Percentiles rank a stretch among this genome's conserved stretches.
Conservation (phyloP, 2,888 invertebrate genomes). For the Rotaria macrura region DNA sequence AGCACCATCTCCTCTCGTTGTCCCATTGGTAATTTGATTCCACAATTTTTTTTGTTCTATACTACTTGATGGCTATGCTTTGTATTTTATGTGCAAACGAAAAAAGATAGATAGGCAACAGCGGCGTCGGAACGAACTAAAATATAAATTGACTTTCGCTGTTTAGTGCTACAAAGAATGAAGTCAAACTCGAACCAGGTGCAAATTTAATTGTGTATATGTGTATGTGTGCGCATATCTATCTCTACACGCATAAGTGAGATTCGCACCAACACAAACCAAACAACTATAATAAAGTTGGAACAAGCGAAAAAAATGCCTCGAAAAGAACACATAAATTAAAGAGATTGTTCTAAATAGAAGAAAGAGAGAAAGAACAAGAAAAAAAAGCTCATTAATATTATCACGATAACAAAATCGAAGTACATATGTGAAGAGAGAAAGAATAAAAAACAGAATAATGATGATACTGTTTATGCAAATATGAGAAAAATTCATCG, state of each 20-base stretch:
- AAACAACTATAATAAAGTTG: neutral
- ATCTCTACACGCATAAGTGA: conserved; percentile 3
- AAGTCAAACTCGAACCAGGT: conserved; percentile 6
- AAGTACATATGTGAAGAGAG: neutral
- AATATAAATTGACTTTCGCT: conserved; percentile 8
- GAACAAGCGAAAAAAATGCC: neutral
- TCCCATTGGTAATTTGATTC: conserved; percentile 15
- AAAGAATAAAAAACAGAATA: neutral
- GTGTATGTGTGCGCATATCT: neutral
- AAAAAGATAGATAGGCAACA: conserved; percentile 11
- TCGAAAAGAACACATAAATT: neutral
- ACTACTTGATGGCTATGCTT: neutral
- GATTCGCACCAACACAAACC: neutral
- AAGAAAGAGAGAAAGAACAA: neutral
- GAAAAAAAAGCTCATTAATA: conserved; percentile 18
- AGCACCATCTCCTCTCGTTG: conserved; percentile 1
- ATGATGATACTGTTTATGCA: conserved; percentile 22
- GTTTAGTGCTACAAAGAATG: neutral
- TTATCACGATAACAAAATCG: neutral
- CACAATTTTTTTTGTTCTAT: conserved; percentile 7
- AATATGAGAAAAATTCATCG: neutral
- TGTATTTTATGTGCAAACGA: neutral
- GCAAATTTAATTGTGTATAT: neutral
- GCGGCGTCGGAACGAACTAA: neutral
- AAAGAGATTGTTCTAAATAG: neutral